Evolutionary conservation across 1,140 invertebrate species (phyloP).

Genomic region (Leptinotarsa lineolata): DNA sequence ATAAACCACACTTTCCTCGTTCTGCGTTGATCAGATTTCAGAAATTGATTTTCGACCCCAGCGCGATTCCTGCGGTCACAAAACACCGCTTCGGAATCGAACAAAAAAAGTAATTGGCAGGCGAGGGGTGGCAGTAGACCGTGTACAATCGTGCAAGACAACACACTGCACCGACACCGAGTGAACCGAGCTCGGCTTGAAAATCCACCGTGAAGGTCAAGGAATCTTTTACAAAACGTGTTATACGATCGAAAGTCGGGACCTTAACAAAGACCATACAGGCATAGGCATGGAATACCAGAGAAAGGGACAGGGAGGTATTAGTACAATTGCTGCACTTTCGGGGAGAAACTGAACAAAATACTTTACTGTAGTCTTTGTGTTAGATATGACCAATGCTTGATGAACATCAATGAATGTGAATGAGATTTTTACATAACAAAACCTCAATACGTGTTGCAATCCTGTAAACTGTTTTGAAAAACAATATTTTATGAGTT

Average conservation of each 20-base stretch:
- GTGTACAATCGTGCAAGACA: constrained; percentile 17
- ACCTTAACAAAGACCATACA: background rate
- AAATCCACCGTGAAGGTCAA: constrained; percentile 19
- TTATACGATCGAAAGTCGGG: constrained; percentile 13
- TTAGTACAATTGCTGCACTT: background rate
- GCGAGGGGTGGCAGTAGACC: constrained; percentile 22
- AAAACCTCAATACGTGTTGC: no score
- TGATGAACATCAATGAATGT: no score
- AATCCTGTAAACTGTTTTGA: no score
- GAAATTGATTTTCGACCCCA: background rate
- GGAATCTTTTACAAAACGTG: constrained; percentile 24
- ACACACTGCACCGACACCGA: constrained; percentile 7
- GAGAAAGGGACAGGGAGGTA: background rate
- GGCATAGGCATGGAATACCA: background rate
- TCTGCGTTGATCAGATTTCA: no score
- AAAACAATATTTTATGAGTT: no score
- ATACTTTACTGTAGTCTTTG: no score
- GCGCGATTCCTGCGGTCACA: background rate
- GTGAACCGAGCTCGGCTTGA: background rate
- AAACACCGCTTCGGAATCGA: background rate
- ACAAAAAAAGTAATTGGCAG: background rate
- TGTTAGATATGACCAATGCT: no score
- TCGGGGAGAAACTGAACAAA: no score
- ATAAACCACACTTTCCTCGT: no score
- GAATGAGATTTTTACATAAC: no score